Percentiles rank a stretch among this genome's conserved stretches.
Conservation (phyloP, 2,113 vertebrate genomes). For the Verasper variegatus region DNA sequence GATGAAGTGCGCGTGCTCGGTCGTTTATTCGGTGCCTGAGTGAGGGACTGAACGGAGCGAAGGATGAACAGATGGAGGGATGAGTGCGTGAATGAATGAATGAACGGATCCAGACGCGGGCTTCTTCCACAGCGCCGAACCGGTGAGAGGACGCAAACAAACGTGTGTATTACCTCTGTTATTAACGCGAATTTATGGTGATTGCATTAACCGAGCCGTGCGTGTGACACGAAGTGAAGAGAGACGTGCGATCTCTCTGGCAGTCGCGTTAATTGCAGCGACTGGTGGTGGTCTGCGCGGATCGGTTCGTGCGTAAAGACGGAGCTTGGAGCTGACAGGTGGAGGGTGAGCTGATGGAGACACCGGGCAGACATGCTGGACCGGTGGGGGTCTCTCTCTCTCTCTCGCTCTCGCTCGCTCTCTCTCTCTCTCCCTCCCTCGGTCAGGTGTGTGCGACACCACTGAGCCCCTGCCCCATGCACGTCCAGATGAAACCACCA, state of each 20-base stretch:
- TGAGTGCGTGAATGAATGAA: slow-evolving; percentile 62
- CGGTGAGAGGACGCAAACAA: slow-evolving; percentile 43
- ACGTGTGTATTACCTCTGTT: slow-evolving; percentile 17
- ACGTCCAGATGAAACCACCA: slow-evolving; percentile 7
- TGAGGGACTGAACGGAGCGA: slow-evolving; percentile 50
- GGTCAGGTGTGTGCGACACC: slow-evolving; percentile 33
- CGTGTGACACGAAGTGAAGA: background rate
- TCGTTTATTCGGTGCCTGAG: slow-evolving; percentile 57
- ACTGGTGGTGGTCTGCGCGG: slow-evolving; percentile 4
- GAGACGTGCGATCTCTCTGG: background rate
- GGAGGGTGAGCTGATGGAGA: background rate
- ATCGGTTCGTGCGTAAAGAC: slow-evolving; percentile 49
- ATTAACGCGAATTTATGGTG: background rate
- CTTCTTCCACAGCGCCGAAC: slow-evolving; percentile 34
- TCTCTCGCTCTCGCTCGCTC: no score
- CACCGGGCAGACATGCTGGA: background rate
- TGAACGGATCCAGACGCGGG: slow-evolving; percentile 50
- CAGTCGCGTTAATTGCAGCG: slow-evolving; percentile 25
- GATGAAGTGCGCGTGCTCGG: slow-evolving; percentile 57
- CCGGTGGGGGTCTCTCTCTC: slow-evolving; percentile 9
- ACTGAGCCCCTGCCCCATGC: slow-evolving; percentile 19
- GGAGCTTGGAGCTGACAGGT: background rate
- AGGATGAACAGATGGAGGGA: slow-evolving; percentile 54
- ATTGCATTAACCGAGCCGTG: background rate
- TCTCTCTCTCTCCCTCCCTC: slow-evolving; percentile 7